phyloP scores from a whole-genome alignment of 23 tunicate genomes.

The Trididemnum nubilum region DNA sequence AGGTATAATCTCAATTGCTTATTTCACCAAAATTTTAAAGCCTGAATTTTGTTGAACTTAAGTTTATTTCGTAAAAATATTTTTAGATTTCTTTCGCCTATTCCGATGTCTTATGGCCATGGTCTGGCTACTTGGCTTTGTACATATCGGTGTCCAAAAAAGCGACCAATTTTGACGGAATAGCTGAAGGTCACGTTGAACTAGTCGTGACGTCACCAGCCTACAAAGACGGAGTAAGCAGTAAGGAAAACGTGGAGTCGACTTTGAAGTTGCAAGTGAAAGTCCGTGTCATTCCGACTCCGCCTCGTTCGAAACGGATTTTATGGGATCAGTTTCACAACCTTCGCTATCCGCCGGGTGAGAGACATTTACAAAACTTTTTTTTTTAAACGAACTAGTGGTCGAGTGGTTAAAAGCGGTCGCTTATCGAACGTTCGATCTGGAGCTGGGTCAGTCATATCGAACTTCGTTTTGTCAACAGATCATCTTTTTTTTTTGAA shows the following conservation, averaged over 20 bases:
- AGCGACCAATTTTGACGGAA: constrained; percentile 86
- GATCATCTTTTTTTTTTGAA: background rate
- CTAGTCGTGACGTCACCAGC: constrained; percentile 69
- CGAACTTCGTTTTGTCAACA: too few species aligned
- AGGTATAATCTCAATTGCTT: too few species aligned
- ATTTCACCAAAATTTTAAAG: too few species aligned
- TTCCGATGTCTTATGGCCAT: constrained; percentile 92
- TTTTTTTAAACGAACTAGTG: background rate
- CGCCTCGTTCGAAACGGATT: constrained; percentile 84
- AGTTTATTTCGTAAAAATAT: too few species aligned
- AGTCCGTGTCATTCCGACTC: constrained; percentile 86
- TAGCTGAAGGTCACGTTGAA: constrained; percentile 90
- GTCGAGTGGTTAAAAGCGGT: too few species aligned
- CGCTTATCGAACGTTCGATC: too few species aligned
- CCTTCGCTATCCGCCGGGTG: constrained; percentile 94
- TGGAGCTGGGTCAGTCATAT: too few species aligned
- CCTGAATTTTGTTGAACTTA: too few species aligned
- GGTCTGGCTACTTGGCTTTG: constrained; percentile 95
- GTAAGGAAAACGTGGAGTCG: constrained; percentile 23
- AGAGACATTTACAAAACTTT: too few species aligned
- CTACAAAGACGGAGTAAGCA: background rate
- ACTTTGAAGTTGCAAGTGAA: constrained; percentile 63
- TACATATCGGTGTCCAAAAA: constrained; percentile 59
- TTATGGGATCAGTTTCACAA: constrained; percentile 99
- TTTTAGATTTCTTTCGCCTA: constrained; percentile 74